A percentile compares a stretch with the other conserved stretches of the same genome.
phyloP scores from a whole-genome alignment of 2,113 vertebrate species.

The Nannospalax galili region DNA sequence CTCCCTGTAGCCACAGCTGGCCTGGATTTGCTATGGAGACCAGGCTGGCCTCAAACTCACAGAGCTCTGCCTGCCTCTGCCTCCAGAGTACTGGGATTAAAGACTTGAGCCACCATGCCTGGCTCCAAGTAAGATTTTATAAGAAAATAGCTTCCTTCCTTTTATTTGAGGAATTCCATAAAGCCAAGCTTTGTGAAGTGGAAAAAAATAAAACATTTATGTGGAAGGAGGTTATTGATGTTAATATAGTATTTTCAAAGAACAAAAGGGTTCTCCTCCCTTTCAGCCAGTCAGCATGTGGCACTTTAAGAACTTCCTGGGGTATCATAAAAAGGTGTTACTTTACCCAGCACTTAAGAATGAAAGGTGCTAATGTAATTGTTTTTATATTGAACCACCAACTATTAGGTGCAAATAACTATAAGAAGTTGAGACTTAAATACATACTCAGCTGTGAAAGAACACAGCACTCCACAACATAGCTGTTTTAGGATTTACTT shows the following conservation, averaged over 20 bases:
- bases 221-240: neutral
- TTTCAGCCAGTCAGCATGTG: slow-evolving; percentile 6
- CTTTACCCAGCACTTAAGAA: slow-evolving; percentile 16
- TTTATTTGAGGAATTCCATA: neutral
- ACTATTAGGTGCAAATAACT: slow-evolving; percentile 50
- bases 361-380: slow-evolving; percentile 59
- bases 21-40: too few relatives aligned
- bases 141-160: neutral
- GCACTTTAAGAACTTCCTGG: neutral
- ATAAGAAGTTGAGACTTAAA: slow-evolving; percentile 24
- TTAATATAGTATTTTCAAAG: slow-evolving; percentile 25
- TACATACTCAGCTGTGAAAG: neutral
- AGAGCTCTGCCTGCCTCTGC: too few relatives aligned
- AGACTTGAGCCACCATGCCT: too few relatives aligned
- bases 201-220: neutral
- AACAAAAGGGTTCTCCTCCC: neutral
- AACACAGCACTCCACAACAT: neutral
- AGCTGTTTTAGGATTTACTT: slow-evolving; percentile 52
- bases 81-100: too few relatives aligned
- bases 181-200: slow-evolving; percentile 18
- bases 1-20: too few relatives aligned
- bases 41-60: too few relatives aligned
- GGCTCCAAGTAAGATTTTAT: neutral
- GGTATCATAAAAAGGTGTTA: neutral
- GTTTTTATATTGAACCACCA: slow-evolving; percentile 60